A percentile compares a stretch with the other conserved stretches of the same genome.
Conservation (phyloP, 2,797 vertebrate species). For the Rhabdophis nuchalis region DNA sequence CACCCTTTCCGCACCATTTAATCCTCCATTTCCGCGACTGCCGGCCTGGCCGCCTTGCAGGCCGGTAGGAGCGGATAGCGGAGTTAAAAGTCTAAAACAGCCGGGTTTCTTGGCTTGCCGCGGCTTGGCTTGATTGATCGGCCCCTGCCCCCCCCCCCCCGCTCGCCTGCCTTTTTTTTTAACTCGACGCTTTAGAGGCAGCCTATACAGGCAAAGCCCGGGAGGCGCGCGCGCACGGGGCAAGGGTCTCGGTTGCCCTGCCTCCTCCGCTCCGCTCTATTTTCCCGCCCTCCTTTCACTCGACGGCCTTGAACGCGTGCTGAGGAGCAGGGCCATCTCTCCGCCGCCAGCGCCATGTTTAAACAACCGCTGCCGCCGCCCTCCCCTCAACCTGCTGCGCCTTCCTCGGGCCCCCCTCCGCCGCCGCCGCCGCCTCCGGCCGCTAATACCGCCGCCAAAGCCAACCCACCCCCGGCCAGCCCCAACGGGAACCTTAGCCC, state of each 20-base stretch:
- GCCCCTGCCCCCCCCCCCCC: background rate
- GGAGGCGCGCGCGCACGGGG: slow-evolving; percentile 6
- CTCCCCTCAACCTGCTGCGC: slow-evolving; percentile 12
- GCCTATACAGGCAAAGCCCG: background rate
- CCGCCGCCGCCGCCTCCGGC: background rate
- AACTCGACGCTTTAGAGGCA: background rate
- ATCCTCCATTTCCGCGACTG: background rate
- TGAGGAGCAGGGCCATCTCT: background rate
- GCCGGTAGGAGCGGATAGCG: no score
- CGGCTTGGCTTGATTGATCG: background rate
- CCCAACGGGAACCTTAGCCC: slow-evolving; percentile 35
- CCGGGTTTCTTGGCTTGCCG: background rate
- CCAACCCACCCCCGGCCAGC: slow-evolving; percentile 4
- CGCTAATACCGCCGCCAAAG: slow-evolving; percentile 7
- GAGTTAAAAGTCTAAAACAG: no score
- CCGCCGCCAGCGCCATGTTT: slow-evolving; percentile 64
- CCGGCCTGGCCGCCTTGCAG: background rate
- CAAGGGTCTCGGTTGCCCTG: slow-evolving; percentile 13
- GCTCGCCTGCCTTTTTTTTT: background rate
- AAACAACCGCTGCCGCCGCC: slow-evolving; percentile 60
- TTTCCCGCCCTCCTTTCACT: background rate
- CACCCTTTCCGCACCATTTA: background rate
- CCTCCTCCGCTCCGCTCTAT: no score
- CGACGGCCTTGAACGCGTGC: slow-evolving; percentile 4
- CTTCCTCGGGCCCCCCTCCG: background rate